phyloP scores from a whole-genome alignment of 1,140 invertebrate genomes.

The Sitophilus oryzae region DNA sequence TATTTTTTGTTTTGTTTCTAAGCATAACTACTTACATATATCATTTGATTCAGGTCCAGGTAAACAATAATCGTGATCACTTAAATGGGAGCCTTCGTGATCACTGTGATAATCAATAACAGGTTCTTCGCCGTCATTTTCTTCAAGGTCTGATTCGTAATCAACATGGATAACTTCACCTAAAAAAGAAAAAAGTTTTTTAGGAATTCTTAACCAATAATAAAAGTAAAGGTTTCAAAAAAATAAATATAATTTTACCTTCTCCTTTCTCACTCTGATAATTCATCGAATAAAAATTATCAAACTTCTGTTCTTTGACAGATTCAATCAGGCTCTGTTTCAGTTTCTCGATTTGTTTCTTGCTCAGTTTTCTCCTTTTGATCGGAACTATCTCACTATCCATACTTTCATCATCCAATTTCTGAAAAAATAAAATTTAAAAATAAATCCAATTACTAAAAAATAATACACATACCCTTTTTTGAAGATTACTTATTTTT shows the following conservation, averaged over 20 bases:
- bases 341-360: conserved; percentile 23
- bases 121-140: conserved; percentile 6
- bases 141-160: conserved; percentile 20
- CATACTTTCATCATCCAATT: conserved; percentile 1
- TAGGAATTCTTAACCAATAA: not conserved
- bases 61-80: conserved; percentile 4
- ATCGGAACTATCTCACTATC: not conserved
- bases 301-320: conserved; percentile 25
- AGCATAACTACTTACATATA: too few relatives aligned
- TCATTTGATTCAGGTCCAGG: too few relatives aligned
- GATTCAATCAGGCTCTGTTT: conserved; percentile 12
- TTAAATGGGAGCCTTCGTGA: not conserved
- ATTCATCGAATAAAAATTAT: conserved; percentile 27
- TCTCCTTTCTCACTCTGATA: conserved; percentile 26
- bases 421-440: conserved; percentile 6
- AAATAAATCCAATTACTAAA: too few relatives aligned
- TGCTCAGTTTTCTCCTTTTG: conserved; percentile 23
- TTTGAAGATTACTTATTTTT: too few relatives aligned
- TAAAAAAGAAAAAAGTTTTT: conserved; percentile 6
- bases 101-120: conserved; percentile 9
- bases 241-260: conserved; percentile 18
- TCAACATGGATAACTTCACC: conserved; percentile 14
- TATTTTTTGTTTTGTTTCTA: too few relatives aligned
- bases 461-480: too few relatives aligned
- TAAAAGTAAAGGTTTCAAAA: not conserved